Evolutionary conservation across 2,888 invertebrate species (phyloP), one percentile per base, ranked within the genome.

Genomic region (Limnephilus auricula): DNA sequence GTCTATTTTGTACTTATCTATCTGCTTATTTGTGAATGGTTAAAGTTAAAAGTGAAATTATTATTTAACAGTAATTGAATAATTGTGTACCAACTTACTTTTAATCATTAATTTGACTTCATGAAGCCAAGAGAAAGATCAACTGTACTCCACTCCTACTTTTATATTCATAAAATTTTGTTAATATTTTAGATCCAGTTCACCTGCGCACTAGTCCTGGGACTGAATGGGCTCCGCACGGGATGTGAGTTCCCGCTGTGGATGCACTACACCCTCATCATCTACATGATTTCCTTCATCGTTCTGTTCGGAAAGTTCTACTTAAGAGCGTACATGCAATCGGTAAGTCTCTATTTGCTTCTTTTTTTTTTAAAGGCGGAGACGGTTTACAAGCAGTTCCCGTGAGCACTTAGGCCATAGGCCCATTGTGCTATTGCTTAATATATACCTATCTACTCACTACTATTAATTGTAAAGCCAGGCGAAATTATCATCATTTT

Each of bases 171-270:
- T 79, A 30, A 34, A 2, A 83, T 40, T 84, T 84, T 25, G 9
- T 40, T 65, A 2, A 82, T 34, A 84, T 92, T 95, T 95, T 80
- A 98, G 97, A 96, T 98, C 94, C 98, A 99, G 95, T 99, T 99
- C 95, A 97, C 97, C 2, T 97, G 97, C 93, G 98, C 98, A n/a
- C 95, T 98, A 92, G 94, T 97, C 92, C 96, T 98, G 94, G 98
- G 98, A 84, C 95, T 97, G 89, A 98, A 98, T 94, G 98, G 98
- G 50, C 97, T 98, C 93, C 95, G 97, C 92, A 97, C 97, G 25
- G 97, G 98, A 93, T 99, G 98, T 95, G 98, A 98, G 94, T 98
- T 98, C 94, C 98, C 98, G 0, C 95, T 97, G n/a, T 98, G 98
- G 98, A 98, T 98, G 97, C 98, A 98, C 94, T 98, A 98, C 94